Base-by-base conservation (phyloP, 1,140 invertebrate species). In the Philotrypesis tridentata region DNA sequence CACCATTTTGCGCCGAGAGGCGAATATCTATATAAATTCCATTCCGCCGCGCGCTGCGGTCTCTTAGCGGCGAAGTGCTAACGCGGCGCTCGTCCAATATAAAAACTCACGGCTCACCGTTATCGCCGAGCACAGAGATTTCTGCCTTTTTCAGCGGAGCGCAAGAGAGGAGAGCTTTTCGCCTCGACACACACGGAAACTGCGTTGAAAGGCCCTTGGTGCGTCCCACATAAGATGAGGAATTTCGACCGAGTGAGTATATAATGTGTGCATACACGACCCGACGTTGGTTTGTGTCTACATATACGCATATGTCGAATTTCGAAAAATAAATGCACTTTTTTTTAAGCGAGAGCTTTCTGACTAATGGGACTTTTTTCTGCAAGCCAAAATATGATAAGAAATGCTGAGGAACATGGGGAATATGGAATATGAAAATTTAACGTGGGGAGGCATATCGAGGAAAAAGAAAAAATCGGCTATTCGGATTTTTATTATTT, bases 41-140 rank as follows among this genome's bases (percentile, higher is more conserved):
- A 7, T 86, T n/a, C n/a, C n/a, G n/a, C n/a, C n/a, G 85, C 84
- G 86, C 85, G 85, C 83, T n/a, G n/a, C n/a, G n/a, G 80, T 83
- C 61, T 85, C 81, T 88, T 88, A 88, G 84, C 87, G 74, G 23
- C 61, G 12, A 43, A 33, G 73, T 70, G 87, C 84, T 88, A 88
- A 88, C 87, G 86, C 79, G 84, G 77, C 84, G 82, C 37, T 80
- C 75, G 84, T 48, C 80, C 82, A 73, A 82, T 88, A 88, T 88
- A 88, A 87, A 88, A 85, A 65, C 37, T 48, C 85, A 78, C 79
- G 43, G 25, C 77, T 3, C 40, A 85, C 86, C 85, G 87, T 88
- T 88, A 88, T 85, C 71, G 31, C 31, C 80, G 67, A 29, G 70
- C 86, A 87, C 85, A 87, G 85, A 87, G 82, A 40, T 40, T 67